phyloP scores from a whole-genome alignment of 53 echinoderm and acorn worm genomes.

The Luidia sarsii region DNA sequence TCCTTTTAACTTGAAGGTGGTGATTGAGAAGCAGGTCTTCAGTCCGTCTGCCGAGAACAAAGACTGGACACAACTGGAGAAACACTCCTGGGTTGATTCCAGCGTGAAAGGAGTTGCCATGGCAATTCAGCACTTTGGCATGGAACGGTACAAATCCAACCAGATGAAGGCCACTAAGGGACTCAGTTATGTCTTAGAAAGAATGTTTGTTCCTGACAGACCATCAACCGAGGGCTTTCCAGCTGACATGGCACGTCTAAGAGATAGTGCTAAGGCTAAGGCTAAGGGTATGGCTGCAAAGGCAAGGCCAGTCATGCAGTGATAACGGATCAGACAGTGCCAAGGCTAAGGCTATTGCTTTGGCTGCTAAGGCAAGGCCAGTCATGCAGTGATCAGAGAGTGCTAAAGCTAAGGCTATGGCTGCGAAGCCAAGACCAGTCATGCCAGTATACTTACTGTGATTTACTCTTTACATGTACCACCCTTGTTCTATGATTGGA shows the following conservation, averaged over 20 bases:
- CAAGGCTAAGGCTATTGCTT: no score
- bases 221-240: slow-evolving; percentile 26
- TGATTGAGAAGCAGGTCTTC: slow-evolving; percentile 86
- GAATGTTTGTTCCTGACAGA: slow-evolving; percentile 68
- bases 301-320: slow-evolving; percentile 35
- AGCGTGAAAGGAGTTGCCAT: slow-evolving; percentile 71
- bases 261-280: slow-evolving; percentile 58
- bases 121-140: slow-evolving; percentile 75
- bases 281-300: slow-evolving; percentile 62
- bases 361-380: no score
- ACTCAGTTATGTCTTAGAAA: slow-evolving; percentile 75
- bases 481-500: no score
- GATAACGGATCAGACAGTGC: no score
- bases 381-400: no score
- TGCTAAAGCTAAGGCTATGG: no score
- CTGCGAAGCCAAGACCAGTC: no score
- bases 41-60: slow-evolving; percentile 67
- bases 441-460: no score
- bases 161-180: slow-evolving; percentile 72
- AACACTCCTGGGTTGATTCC: slow-evolving; percentile 88
- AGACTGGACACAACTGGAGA: slow-evolving; percentile 75
- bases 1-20: slow-evolving; percentile 52
- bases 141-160: slow-evolving; percentile 89
- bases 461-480: no score
- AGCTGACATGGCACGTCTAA: slow-evolving; percentile 41